Conservation (phyloP, 2,113 vertebrate species). For the Psittacus erithacus region DNA sequence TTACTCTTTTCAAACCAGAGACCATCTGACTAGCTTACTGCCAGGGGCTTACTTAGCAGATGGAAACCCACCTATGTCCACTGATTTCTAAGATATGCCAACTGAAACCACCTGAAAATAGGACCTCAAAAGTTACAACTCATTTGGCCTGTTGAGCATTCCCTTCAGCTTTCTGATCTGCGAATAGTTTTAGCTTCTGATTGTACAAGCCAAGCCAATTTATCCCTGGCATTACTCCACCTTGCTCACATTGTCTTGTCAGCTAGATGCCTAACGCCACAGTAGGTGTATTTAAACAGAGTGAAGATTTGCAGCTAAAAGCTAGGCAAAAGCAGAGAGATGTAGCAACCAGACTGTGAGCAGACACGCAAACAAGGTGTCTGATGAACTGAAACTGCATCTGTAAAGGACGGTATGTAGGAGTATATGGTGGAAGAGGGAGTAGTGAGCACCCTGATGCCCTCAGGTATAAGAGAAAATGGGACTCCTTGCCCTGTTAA, state of each 20-base stretch:
- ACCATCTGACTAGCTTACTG: background rate
- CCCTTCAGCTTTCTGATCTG: background rate
- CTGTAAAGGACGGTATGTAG: rapidly evolving
- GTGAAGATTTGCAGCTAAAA: background rate
- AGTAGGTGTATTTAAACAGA: background rate
- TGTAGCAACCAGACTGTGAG: background rate
- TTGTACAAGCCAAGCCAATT: background rate
- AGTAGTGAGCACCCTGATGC: background rate
- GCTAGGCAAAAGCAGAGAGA: background rate
- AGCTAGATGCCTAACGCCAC: background rate
- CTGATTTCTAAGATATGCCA: background rate
- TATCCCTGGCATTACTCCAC: background rate
- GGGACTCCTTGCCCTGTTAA: background rate
- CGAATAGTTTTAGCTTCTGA: background rate
- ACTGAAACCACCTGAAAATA: background rate
- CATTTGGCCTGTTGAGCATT: background rate
- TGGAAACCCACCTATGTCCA: rapidly evolving
- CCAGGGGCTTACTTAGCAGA: background rate
- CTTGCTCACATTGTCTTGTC: background rate
- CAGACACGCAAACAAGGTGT: background rate
- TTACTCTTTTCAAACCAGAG: background rate
- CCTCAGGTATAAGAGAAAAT: background rate
- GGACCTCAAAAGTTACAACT: background rate
- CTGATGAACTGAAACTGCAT: background rate
- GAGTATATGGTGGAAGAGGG: background rate